These are phyloP conservation scores for Echinometra lucunter DNA, from an alignment of 53 echinoderm and acorn worm genomes.

Conservation along the genomic window DNA sequence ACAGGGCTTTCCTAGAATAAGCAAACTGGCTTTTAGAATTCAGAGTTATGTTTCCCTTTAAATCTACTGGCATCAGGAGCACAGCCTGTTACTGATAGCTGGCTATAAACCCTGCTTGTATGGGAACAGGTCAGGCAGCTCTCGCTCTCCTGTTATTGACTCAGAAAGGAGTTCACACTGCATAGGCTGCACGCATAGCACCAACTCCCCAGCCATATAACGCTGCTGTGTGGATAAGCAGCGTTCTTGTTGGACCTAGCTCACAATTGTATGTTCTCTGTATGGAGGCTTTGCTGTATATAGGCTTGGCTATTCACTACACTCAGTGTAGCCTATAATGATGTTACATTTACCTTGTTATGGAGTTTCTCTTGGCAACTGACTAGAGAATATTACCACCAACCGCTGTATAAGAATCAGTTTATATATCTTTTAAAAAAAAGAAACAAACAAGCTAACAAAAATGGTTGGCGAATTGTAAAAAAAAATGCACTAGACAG, in stretches of 20 bases:
- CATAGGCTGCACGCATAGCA: slow-evolving; percentile 21
- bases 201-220: not conserved
- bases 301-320: not conserved
- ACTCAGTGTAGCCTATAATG: not conserved
- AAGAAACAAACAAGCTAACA: no score
- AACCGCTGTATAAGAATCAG: not conserved
- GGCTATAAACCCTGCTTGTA: slow-evolving; percentile 23
- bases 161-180: slow-evolving; percentile 13
- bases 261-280: not conserved
- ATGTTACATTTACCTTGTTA: no score
- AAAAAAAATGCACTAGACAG: no score
- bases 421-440: no score
- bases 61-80: slow-evolving; percentile 1
- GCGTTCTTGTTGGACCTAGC: slow-evolving; percentile 15
- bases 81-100: slow-evolving; percentile 24
- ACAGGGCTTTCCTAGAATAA: not conserved
- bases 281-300: not conserved
- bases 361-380: not conserved
- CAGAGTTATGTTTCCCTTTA: not conserved
- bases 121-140: slow-evolving; percentile 27
- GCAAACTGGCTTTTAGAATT: not conserved
- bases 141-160: slow-evolving; percentile 37
- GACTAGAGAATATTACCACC: not conserved
- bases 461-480: no score
- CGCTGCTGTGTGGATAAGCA: not conserved